Conservation (phyloP, 2,797 vertebrate species). For the Tympanoctomys barrerae region DNA sequence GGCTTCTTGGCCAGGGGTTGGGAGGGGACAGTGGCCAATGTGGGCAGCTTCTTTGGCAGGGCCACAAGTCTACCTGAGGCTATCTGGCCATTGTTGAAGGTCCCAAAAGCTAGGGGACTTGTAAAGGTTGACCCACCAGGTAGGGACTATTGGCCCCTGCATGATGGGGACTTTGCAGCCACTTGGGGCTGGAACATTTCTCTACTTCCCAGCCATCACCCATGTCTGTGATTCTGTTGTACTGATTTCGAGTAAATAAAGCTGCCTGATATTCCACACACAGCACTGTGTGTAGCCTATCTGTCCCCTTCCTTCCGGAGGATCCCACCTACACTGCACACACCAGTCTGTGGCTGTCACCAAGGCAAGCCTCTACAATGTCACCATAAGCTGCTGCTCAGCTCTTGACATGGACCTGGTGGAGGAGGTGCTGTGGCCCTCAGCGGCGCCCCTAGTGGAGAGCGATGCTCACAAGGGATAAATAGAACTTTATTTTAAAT, state of each 20-base stretch:
- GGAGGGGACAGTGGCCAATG: neutral
- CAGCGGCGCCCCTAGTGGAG: conserved; percentile 61
- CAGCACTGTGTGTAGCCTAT: neutral
- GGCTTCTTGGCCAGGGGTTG: neutral
- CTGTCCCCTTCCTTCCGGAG: neutral
- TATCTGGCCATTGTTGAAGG: neutral
- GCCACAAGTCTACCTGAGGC: neutral
- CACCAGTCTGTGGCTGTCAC: neutral
- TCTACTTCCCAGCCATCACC: conserved; percentile 6
- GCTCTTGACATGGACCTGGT: neutral
- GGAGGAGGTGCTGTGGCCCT: neutral
- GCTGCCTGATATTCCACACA: conserved; percentile 84
- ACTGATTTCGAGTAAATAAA: conserved; percentile 88
- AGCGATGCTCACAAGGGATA: conserved; percentile 90
- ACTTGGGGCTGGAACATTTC: neutral
- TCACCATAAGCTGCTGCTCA: neutral
- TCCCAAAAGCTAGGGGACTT: neutral
- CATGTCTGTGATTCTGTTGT: conserved; percentile 81
- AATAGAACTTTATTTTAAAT: conserved; percentile 93
- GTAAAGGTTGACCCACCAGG: neutral
- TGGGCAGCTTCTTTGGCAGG: neutral
- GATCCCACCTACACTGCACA: accelerated
- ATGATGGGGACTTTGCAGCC: neutral
- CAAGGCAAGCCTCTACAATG: no score
- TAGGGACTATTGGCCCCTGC: neutral